These are phyloP conservation scores for Willowsia nigromaculata DNA, from an alignment of 2,888 invertebrate genomes.

Conservation along the genomic window DNA sequence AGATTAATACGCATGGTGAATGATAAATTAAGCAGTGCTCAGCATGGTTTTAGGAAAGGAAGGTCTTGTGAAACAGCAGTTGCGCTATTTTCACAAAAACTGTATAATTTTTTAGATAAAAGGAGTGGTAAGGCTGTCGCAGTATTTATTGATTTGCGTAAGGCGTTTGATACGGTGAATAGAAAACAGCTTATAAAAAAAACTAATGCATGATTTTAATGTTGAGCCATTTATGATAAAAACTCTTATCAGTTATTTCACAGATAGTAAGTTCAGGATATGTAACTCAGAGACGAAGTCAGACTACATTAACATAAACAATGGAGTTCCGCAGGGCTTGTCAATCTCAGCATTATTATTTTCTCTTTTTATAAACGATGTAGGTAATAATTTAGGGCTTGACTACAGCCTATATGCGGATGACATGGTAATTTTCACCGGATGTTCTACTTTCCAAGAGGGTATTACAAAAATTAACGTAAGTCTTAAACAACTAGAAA, in stretches of 20 bases:
- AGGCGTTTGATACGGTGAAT: slow-evolving; percentile 30
- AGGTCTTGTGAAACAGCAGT: slow-evolving; percentile 5
- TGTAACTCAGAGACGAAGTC: not conserved
- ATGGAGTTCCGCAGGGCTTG: not conserved
- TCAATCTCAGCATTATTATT: not conserved
- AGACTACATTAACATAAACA: not conserved
- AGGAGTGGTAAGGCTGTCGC: slow-evolving; percentile 24
- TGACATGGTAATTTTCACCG: slow-evolving; percentile 3
- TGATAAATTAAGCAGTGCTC: not conserved
- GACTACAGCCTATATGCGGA: slow-evolving; percentile 19
- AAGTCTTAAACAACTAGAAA: not conserved
- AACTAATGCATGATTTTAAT: slow-evolving; percentile 12
- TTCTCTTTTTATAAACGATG: slow-evolving; percentile 43
- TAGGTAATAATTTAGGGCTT: not conserved
- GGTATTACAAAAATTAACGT: not conserved
- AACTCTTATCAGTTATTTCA: not conserved
- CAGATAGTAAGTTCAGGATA: slow-evolving; percentile 10
- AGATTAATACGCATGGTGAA: not conserved
- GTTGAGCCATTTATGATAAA: not conserved
- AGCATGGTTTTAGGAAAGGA: slow-evolving; percentile 16
- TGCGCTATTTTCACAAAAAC: not conserved
- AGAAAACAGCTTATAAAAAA: not conserved
- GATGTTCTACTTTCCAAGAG: not conserved
- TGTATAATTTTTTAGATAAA: not conserved
- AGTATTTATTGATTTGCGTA: slow-evolving; percentile 16